A percentile compares a stretch with the other conserved stretches of the same genome.
Evolutionary conservation across 2,888 invertebrate species (phyloP).

Genomic region (Amblyteles armatorius): DNA sequence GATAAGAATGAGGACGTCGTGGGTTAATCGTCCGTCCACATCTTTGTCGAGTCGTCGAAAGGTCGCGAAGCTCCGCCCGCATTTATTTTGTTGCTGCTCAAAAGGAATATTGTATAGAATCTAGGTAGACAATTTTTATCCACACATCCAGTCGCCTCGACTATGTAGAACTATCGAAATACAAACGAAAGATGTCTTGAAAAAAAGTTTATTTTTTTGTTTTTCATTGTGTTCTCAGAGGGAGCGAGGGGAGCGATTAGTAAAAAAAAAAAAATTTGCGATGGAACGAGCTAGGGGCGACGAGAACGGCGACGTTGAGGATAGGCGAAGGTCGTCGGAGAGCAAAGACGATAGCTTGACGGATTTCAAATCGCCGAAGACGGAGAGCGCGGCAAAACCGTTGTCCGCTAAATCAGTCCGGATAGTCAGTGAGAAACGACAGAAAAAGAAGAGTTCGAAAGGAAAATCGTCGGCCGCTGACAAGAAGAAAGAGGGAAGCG

Average conservation of each 20-base stretch:
- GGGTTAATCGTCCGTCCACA: too few species aligned
- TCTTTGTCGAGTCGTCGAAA: too few species aligned
- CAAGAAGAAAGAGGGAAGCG: slow-evolving; percentile 49
- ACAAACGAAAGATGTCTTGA: background rate
- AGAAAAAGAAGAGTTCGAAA: slow-evolving; percentile 61
- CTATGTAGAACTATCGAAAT: slow-evolving; percentile 13
- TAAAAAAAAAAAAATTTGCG: background rate
- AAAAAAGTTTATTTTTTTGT: slow-evolving; percentile 5
- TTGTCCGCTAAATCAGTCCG: slow-evolving; percentile 52
- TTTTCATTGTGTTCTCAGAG: slow-evolving; percentile 39
- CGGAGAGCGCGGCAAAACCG: slow-evolving; percentile 6
- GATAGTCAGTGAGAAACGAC: slow-evolving; percentile 61
- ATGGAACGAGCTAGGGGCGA: background rate
- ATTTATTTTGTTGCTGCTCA: background rate
- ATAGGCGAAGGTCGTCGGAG: slow-evolving; percentile 6
- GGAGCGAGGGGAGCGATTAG: slow-evolving; percentile 5
- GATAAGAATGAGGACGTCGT: background rate
- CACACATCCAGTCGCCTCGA: background rate
- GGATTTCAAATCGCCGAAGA: slow-evolving; percentile 80
- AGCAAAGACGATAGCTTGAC: slow-evolving; percentile 76
- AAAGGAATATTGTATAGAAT: slow-evolving; percentile 3
- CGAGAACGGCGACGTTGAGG: background rate
- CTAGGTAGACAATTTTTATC: slow-evolving; percentile 40
- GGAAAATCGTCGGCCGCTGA: slow-evolving; percentile 30
- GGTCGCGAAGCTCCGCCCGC: background rate